A percentile compares a stretch with the other conserved stretches of the same genome.
phyloP scores from a whole-genome alignment of 2,797 vertebrate species.

The Lagodon rhomboides region DNA sequence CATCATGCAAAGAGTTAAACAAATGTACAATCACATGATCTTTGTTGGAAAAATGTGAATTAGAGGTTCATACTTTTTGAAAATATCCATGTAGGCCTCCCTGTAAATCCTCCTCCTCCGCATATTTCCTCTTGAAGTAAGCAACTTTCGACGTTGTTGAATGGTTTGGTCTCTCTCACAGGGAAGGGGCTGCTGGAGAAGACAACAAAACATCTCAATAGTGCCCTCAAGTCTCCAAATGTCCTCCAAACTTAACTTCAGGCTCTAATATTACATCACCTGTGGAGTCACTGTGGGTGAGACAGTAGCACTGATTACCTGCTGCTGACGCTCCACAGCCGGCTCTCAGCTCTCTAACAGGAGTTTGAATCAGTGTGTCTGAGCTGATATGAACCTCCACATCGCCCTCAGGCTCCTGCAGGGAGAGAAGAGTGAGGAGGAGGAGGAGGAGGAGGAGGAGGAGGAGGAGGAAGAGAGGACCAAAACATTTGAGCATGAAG shows the following conservation, averaged over 20 bases:
- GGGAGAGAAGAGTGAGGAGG: neutral
- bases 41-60: neutral
- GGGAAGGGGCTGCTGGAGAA: slow-evolving; percentile 65
- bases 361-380: slow-evolving; percentile 66
- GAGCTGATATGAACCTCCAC: slow-evolving; percentile 63
- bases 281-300: neutral
- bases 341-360: slow-evolving; percentile 55
- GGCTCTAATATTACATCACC: fast-evolving
- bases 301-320: slow-evolving; percentile 56
- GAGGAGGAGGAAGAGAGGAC: slow-evolving; percentile 22
- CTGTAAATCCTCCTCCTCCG: slow-evolving; percentile 99
- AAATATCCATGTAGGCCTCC: slow-evolving; percentile 94
- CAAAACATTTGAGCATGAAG: neutral
- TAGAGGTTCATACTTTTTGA: slow-evolving; percentile 91
- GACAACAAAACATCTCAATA: neutral
- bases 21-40: neutral
- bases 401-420: slow-evolving; percentile 68
- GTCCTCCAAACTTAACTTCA: neutral
- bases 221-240: neutral
- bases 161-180: slow-evolving; percentile 75
- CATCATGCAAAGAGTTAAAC: neutral
- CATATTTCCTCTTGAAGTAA: slow-evolving; percentile 99
- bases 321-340: slow-evolving; percentile 61
- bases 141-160: slow-evolving; percentile 99
- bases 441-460: slow-evolving; percentile 16